Base-by-base conservation (phyloP, 92 coral and sea anemone genomes). In the Pocillopora grandis region DNA sequence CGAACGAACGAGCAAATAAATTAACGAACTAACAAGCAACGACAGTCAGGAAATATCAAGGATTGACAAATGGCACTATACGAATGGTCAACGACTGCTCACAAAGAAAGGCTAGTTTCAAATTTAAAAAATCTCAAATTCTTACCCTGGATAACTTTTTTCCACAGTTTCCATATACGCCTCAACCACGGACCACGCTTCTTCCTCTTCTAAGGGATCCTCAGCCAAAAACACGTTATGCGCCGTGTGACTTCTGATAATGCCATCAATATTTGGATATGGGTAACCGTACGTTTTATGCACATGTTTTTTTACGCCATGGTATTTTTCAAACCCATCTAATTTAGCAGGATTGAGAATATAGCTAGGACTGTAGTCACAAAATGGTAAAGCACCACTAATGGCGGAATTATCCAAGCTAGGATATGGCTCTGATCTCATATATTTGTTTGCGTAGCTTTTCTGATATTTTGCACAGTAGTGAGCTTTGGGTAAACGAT, bases 91-190 rank as follows among this genome's bases (percentile, higher is more conserved):
- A 42, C 52, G 8, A 42, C 52, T 42, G 52, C 52, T 3, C 31
- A 27, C 31, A 27, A 27, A 7, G 8, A 42, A 42, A 42, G 52
- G 52, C 52, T 42, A 42, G 8, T 42, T 42, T 42, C 52, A 3
- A 3, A 42, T 42, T 1, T 42, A 3, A 42, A 42, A 37, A 16
- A 20, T 18, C 9, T 17, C 10, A 21, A 27, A 63, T 27, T 83
- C 94, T 83, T 84, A 90, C 94, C 89, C 94, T 16, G 89, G 88
- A 62, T 76, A 85, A 15, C 60, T 80, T 36, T 35, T 17, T 14
- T 72, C 49, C 19, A 90, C 65, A 35, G 86, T 55, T 14, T 88
- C 85, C 89, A 90, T 62, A 35, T 90, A 90, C 16, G 59, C 62
- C 62, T 88, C 56, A 0, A 87, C 88, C 8, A 90, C 64, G 6